These are phyloP conservation scores for Aurelia coerulea DNA, from an alignment of 30 jellyfish, hydroid and myxozoan genomes.

Conservation along the genomic window DNA sequence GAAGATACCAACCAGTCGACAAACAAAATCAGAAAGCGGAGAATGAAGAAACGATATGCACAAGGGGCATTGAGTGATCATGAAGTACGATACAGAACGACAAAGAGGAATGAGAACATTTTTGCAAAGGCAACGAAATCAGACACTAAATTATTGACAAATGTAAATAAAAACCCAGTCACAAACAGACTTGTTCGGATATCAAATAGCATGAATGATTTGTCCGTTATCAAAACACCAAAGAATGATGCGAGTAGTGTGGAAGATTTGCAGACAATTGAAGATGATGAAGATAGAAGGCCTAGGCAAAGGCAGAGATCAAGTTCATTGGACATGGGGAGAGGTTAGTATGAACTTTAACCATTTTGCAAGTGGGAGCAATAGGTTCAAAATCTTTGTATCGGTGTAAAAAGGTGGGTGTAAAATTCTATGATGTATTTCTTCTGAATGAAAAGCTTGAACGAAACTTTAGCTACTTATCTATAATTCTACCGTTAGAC, in stretches of 20 bases:
- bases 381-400: too few relatives aligned
- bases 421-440: too few relatives aligned
- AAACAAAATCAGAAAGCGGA: constrained; percentile 26
- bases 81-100: constrained; percentile 28
- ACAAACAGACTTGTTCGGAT: constrained; percentile 29
- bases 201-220: constrained; percentile 81
- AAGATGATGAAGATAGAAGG: constrained; percentile 36
- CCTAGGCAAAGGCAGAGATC: constrained; percentile 72
- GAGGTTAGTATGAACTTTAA: constrained; percentile 45
- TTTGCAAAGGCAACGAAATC: constrained; percentile 31
- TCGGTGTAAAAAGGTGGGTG: too few relatives aligned
- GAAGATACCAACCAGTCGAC: constrained; percentile 23
- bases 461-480: too few relatives aligned
- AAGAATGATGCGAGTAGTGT: constrained; percentile 39
- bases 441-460: too few relatives aligned
- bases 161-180: not conserved
- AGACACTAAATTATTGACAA: constrained; percentile 24
- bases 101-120: not conserved
- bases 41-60: constrained; percentile 25
- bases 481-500: too few relatives aligned
- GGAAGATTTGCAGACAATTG: constrained; percentile 40
- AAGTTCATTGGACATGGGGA: constrained; percentile 85
- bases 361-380: too few relatives aligned
- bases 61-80: constrained; percentile 52
- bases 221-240: constrained; percentile 57